Base-by-base conservation (phyloP, 2,797 vertebrate species). In the Synanceia verrucosa region DNA sequence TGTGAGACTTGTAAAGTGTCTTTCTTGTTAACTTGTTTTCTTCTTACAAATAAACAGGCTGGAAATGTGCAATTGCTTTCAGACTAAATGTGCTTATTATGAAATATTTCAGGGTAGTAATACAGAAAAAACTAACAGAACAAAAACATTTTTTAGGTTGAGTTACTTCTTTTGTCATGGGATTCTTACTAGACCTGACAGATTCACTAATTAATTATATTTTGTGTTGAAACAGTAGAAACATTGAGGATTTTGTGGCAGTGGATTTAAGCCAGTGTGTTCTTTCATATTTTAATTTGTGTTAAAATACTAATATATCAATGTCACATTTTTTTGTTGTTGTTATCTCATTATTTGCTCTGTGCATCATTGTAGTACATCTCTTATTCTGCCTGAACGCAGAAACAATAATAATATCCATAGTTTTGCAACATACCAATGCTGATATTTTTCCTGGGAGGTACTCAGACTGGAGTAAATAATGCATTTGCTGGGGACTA, bases 21-120 rank as follows among this genome's bases (percentile, higher is more conserved):
- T 48, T 70, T 73, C 21, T 57, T 34, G 21, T 64, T 23, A 9
- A 23, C n/a, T 36, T 37, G 26, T 60, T 76, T 63, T 66, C 14
- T 34, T 46, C 33, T 7, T 2, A 28, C 12, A 39, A 71, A 61
- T 21, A 48, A 63, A 74, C 34, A 10, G 13, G 23, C 16, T 9
- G 14, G 48, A 60, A 51, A 47, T 46, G 19, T 43, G 21, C 46
- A 14, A 9, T 47, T 10, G n/a, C 33, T 69, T 51, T 50, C 19
- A 47, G 55, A 33, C 43, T 11, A 9, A 31, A 5, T 6, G n/a
- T 39, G n/a, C 21, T 16, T 23, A 1, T 56, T 56, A n/a, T 44
- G 18, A 68, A 57, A 44, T 12, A 26, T n/a, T 9, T 60, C 0
- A 9, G 1, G 29, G n/a, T 14, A 29, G 5, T n/a, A 29, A 62